Evolutionary conservation across 2,797 vertebrate species (phyloP), one percentile per base, ranked within the genome.

Genomic region (Hirundo rustica): DNA sequence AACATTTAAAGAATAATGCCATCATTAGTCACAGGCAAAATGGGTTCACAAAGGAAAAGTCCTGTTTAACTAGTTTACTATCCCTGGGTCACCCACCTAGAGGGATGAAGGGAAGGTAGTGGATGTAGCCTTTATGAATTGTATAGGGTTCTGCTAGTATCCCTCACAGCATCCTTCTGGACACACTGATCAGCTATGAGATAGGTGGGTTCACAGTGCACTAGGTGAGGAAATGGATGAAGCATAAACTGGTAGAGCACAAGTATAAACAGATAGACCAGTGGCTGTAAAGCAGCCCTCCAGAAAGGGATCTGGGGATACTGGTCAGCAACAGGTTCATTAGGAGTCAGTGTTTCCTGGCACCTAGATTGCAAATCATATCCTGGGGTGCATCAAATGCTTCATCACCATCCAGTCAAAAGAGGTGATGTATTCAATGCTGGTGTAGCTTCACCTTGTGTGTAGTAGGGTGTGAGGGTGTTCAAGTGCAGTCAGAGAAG

Each of bases 111-210:
- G 15, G 13, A 62, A 68, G n/a, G 17, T 11, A 80, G 13, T 34
- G 17, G 4, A 17, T n/a, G 8, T 23, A 57, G 30, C 17, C 26
- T 64, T 51, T 40, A 20, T 18, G 34, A 22, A 64, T 64, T 62
- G 64, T 51, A 27, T 25, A 40, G 15, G 6, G 11, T 45, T 80
- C 34, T 40, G 12, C 6, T 74, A 14, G 29, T 67, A 16, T 10
- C 6, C 9, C 13, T 72, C 13, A 32, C 5, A 42, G 7, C 34
- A 60, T 42, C 30, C 13, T 57, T 74, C 25, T 51, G n/a, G 21
- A 40, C 6, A 30, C 2, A 1, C 4, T 0, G 1, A 20, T 16
- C 55, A 38, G 8, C 36, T 75, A 13, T 34, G 9, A 36, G 15
- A 34, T 13, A 29, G 10, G 16, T 7, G 9, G 19, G 22, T 29